Conservation (phyloP, 2,113 vertebrate genomes). For the Sylvilagus bachmani region DNA sequence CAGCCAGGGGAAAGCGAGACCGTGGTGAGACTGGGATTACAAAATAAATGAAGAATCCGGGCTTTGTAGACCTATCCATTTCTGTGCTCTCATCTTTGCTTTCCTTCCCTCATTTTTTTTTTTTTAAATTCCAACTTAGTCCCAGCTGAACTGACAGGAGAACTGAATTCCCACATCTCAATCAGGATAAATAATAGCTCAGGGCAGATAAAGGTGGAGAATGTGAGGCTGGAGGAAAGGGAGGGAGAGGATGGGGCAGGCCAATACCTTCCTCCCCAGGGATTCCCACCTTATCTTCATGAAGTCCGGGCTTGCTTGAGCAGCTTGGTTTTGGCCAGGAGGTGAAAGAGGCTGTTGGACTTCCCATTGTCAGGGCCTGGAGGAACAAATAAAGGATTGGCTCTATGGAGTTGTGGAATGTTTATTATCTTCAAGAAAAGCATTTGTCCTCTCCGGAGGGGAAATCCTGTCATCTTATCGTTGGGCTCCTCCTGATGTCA, state of each 20-base stretch:
- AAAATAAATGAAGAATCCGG: neutral
- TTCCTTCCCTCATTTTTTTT: constrained; percentile 54
- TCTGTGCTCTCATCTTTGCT: constrained; percentile 47
- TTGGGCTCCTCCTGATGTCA: constrained; percentile 12
- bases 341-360: constrained; percentile 46
- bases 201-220: neutral
- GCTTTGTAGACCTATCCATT: constrained; percentile 57
- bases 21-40: constrained; percentile 18
- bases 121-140: constrained; percentile 54
- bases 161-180: constrained; percentile 56
- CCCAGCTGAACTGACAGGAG: constrained; percentile 54
- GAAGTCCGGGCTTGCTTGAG: neutral
- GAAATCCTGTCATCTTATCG: constrained; percentile 74
- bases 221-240: neutral
- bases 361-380: constrained; percentile 55
- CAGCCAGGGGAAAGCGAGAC: neutral
- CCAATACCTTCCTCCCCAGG: constrained; percentile 27
- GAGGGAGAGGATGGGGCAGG: neutral
- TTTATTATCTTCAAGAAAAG: constrained; percentile 77
- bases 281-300: constrained; percentile 61
- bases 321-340: constrained; percentile 18
- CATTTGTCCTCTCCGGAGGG: constrained; percentile 60
- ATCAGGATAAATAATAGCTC: constrained; percentile 39
- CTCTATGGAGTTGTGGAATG: constrained; percentile 65
- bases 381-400: constrained; percentile 63